Conservation (phyloP, 1,140 invertebrate species). For the Acromyrmex charruanus region DNA sequence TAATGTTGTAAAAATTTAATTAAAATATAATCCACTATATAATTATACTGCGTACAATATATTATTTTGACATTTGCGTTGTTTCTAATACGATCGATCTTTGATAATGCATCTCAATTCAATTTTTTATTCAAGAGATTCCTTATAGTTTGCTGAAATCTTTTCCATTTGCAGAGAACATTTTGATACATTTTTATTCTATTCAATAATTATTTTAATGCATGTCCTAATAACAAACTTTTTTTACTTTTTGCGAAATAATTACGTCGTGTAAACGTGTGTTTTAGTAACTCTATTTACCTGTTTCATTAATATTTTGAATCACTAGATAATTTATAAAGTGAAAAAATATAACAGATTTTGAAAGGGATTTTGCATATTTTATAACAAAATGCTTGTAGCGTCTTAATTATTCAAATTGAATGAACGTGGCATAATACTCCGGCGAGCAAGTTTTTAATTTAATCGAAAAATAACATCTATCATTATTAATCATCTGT, state of each 20-base stretch:
- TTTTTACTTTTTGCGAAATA: slow-evolving; percentile 6
- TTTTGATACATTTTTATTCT: background rate
- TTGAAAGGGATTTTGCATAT: slow-evolving; percentile 36
- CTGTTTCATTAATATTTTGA: slow-evolving; percentile 39
- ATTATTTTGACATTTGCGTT: background rate
- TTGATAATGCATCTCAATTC: background rate
- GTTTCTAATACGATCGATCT: background rate
- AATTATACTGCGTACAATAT: background rate
- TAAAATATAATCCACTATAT: background rate
- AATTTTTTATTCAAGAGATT: background rate
- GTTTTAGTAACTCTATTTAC: slow-evolving; percentile 18
- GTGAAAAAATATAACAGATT: slow-evolving; percentile 31
- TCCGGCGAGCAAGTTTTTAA: slow-evolving; percentile 46
- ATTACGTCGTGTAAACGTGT: slow-evolving; percentile 24
- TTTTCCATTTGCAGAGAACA: background rate
- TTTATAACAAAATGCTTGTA: slow-evolving; percentile 20
- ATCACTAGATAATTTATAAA: slow-evolving; percentile 39
- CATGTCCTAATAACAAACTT: background rate
- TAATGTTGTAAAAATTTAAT: background rate
- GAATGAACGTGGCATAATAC: slow-evolving; percentile 22
- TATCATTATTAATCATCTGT: slow-evolving; percentile 58
- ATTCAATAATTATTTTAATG: background rate
- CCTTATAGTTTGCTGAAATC: background rate
- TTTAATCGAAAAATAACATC: slow-evolving; percentile 59
- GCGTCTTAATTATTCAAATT: slow-evolving; percentile 59